Base-by-base conservation (phyloP, 2,888 invertebrate species). In the Stictocephala bisonia region DNA sequence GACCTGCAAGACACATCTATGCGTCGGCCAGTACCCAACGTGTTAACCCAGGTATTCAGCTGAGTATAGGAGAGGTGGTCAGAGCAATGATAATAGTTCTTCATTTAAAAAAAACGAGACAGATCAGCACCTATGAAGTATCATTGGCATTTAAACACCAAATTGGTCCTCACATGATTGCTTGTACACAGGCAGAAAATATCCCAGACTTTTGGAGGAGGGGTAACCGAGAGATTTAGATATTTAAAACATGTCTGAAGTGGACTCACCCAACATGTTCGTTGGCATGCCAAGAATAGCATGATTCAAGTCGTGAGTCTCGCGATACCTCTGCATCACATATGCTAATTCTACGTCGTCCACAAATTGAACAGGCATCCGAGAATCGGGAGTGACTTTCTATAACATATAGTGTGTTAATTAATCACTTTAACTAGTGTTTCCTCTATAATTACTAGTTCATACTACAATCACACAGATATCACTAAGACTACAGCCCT, bases 301-400 rank as follows among this genome's bases (percentile, higher is more conserved):
- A 85, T 99, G 99, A 73, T 95, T 90, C 77, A 99, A 88, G 86
- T 99, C 99, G 84, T 99, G 99, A 7, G 94, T 93, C 86, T 99
- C 98, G 77, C 99, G 89, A 83, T 99, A 99, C 70, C 99, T 88
- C 84, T 97, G 96, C 93, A 99, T 96, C 53, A 99, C 93, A 85
- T 98, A 99, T 3, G 97, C 96, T 79, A 97, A 84, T 77, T 97
- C 92, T 1, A 90, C 85, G 83, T 99, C 94, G 78, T 95, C 91
- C 58, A 99, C 90, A 85, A 97, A 99, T 80, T 93, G 93, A 0
- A 99, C 98, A 15, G 93, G 89, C 77, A 92, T 86, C 76, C 99
- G 87, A 31, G 94, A 92, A 86, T 99, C 99, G 0, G 99, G 97
- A 3, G 94, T 94, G 0, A 99, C 96, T 79, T 93, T 90, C 90